Base-by-base conservation (phyloP, 2,888 invertebrate genomes). In the Coelinius sp. region DNA sequence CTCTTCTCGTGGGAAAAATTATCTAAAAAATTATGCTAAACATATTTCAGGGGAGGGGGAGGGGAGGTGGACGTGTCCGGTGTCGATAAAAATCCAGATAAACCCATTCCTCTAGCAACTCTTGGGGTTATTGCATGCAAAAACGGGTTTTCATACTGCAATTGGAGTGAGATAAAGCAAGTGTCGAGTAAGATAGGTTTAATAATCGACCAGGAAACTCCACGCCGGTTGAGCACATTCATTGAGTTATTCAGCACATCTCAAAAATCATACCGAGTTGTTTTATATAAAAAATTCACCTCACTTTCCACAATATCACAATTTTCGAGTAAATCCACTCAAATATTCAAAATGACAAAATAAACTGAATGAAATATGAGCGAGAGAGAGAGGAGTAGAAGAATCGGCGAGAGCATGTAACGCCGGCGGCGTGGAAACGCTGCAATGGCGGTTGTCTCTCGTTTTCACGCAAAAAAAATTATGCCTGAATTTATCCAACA, bases 371-470 rank as follows among this genome's bases (percentile, higher is more conserved):
- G 17, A 20, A 49, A 7, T 49, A 49, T 6, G 4, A 25, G 10
- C 6, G 52, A 22, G 52, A 20, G 22, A 41, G 24, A n/a, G 46
- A 24, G 17, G 24, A 41, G 41, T 41, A 10, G 27, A 31, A 22
- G 31, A 65, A 38, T 24, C 20, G 24, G 14, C n/a, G 49, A 52
- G 27, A 52, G 63, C 66, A 41, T 63, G 63, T 22, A 44, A 72
- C 64, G 71, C 71, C 71, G 71, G 71, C 53, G 68, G 71, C 67
- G 53, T 72, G 68, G 67, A 72, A 72, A 72, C 71, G 68, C 71
- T 44, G 68, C 68, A 72, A 72, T 72, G 71, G 71, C 71, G 71
- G 63, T 67, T n/a, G 24, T 31, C 52, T 65, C 49, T 10, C 22
- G 22, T 17, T 59, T n/a, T 10, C n/a, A 1, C 20, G 12, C 17